These are phyloP conservation scores for Drosophila arizonae DNA, from an alignment of 1,140 invertebrate genomes.

Conservation along the genomic window DNA sequence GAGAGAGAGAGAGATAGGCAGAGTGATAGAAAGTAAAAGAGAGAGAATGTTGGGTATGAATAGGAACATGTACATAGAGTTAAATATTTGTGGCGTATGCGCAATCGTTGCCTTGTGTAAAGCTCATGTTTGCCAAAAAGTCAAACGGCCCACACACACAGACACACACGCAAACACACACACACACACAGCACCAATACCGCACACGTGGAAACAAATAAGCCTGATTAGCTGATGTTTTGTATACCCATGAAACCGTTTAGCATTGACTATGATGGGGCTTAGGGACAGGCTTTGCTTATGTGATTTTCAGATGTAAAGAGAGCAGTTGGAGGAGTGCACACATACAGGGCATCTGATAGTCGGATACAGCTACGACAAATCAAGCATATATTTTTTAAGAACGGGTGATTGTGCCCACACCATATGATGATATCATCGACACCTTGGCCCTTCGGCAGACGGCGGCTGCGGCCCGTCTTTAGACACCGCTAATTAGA, in stretches of 20 bases:
- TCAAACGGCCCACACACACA: conserved; percentile 50
- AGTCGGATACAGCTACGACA: not conserved
- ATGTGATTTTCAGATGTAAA: no score
- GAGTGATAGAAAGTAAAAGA: not conserved
- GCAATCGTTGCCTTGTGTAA: conserved; percentile 75
- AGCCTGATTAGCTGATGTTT: conserved; percentile 71
- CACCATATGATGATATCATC: conserved; percentile 54
- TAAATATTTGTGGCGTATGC: conserved; percentile 66
- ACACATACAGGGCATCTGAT: not conserved
- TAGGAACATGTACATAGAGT: not conserved
- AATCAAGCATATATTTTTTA: not conserved
- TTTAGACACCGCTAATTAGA: conserved; percentile 61
- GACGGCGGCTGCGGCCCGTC: not conserved
- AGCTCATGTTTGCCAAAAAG: conserved; percentile 75
- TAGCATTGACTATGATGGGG: no score
- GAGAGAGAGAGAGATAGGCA: not conserved
- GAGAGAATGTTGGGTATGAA: not conserved
- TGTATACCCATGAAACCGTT: not conserved
- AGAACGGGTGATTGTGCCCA: conserved; percentile 31
- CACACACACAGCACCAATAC: conserved; percentile 1
- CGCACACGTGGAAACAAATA: conserved; percentile 60
- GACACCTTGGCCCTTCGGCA: conserved; percentile 27
- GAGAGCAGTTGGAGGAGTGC: no score
- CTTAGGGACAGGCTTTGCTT: no score
- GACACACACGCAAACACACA: conserved; percentile 9